A percentile compares a stretch with the other conserved stretches of the same genome.
Conservation (phyloP, 2,888 invertebrate species). For the Phengaris arion region DNA sequence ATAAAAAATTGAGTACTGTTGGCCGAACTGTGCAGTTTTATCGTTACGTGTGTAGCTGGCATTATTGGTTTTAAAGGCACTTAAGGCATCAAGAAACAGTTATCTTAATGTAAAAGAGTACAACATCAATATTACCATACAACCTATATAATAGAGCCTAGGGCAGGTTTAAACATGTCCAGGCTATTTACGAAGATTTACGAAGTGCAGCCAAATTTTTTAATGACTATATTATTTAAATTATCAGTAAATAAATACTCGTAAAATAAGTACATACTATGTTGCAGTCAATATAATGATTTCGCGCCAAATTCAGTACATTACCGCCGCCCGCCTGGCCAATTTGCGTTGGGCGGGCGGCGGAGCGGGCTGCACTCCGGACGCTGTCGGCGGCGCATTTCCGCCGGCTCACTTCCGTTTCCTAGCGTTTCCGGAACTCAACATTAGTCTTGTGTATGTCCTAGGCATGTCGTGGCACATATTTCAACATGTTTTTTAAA, state of each 20-base stretch:
- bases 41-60: no score
- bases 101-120: no score
- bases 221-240: no score
- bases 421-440: slow-evolving; percentile 25
- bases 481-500: background rate
- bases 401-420: slow-evolving; percentile 31
- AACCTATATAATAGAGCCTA: no score
- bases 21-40: no score
- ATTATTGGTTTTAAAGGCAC: no score
- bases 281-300: background rate
- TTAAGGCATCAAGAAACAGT: no score
- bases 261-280: background rate
- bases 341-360: slow-evolving; percentile 8
- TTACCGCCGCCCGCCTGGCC: background rate
- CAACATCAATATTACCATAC: no score
- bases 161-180: no score
- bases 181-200: no score
- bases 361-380: slow-evolving; percentile 12
- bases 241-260: background rate
- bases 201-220: no score
- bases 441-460: slow-evolving; percentile 8
- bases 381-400: slow-evolving; percentile 29
- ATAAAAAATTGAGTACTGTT: no score
- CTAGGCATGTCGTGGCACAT: background rate
- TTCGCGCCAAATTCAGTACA: background rate